Percentiles rank a stretch among this genome's conserved stretches.
Conservation (phyloP, 2,888 invertebrate species). For the Taenaris catops region DNA sequence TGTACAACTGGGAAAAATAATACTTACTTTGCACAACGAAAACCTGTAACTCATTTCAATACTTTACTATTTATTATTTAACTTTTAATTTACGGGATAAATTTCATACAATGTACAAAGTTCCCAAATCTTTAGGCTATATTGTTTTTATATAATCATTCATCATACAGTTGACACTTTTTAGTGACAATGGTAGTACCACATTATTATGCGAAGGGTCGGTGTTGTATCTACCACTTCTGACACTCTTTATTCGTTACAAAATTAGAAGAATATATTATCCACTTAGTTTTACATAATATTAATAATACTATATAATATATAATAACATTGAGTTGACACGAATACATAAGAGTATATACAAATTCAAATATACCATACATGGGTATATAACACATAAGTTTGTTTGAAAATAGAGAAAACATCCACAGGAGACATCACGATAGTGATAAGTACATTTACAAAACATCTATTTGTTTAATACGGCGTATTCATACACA, state of each 20-base stretch:
- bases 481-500: too few species aligned
- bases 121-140: too few species aligned
- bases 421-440: slow-evolving; percentile 20
- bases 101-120: too few species aligned
- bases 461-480: slow-evolving; percentile 7
- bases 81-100: too few species aligned
- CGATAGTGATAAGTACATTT: slow-evolving; percentile 16
- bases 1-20: too few species aligned
- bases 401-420: slow-evolving; percentile 26
- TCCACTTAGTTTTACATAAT: slow-evolving; percentile 74
- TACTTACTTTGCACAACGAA: too few species aligned
- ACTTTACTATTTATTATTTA: too few species aligned
- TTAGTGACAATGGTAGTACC: slow-evolving; percentile 19
- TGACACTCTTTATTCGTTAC: slow-evolving; percentile 58
- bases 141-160: too few species aligned
- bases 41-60: too few species aligned
- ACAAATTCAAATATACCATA: slow-evolving; percentile 34
- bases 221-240: slow-evolving; percentile 29
- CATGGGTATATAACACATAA: slow-evolving; percentile 31
- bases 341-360: slow-evolving; percentile 23
- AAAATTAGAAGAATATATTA: slow-evolving; percentile 80
- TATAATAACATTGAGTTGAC: slow-evolving; percentile 21
- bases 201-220: slow-evolving; percentile 24
- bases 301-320: slow-evolving; percentile 51
- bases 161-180: too few species aligned